phyloP scores from a whole-genome alignment of 2,797 vertebrate species.

The Micropoecilia bifurca region DNA sequence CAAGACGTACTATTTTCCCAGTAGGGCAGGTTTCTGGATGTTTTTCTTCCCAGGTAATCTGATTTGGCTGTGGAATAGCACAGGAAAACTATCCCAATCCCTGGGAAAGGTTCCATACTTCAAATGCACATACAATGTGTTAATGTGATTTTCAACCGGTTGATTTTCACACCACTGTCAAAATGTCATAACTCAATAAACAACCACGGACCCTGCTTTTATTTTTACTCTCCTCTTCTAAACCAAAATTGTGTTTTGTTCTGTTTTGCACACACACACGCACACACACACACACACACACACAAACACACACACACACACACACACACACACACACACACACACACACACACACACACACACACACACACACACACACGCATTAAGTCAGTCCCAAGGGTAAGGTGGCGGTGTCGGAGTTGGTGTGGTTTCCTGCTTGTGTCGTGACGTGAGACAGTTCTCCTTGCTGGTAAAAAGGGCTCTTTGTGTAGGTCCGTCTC shows the following conservation, averaged over 20 bases:
- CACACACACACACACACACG: conserved; percentile 9
- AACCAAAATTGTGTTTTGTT: background rate
- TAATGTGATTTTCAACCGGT: conserved; percentile 61
- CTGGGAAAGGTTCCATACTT: background rate
- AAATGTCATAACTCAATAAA: conserved; percentile 79
- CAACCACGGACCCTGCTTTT: conserved; percentile 33
- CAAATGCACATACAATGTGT: conserved; percentile 40
- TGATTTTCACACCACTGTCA: conserved; percentile 82
- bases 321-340: no score
- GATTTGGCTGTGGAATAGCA: background rate
- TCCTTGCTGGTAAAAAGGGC: conserved; percentile 65
- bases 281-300: no score
- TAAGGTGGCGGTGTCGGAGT: conserved; percentile 51
- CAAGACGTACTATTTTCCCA: background rate
- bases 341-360: conserved; percentile 20
- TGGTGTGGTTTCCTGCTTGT: conserved; percentile 78
- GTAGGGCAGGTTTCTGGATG: background rate
- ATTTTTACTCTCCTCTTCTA: conserved; percentile 29
- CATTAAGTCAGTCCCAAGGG: conserved; percentile 45
- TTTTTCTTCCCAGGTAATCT: background rate
- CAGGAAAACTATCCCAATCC: background rate
- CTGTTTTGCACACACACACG: conserved; percentile 6
- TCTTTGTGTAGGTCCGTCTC: conserved; percentile 70
- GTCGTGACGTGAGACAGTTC: conserved; percentile 76
- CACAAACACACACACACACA: background rate